Evolutionary conservation across 2,888 invertebrate genomes (phyloP), one percentile per base, ranked within the genome.

Genomic region (Meteorus cinctellus): DNA sequence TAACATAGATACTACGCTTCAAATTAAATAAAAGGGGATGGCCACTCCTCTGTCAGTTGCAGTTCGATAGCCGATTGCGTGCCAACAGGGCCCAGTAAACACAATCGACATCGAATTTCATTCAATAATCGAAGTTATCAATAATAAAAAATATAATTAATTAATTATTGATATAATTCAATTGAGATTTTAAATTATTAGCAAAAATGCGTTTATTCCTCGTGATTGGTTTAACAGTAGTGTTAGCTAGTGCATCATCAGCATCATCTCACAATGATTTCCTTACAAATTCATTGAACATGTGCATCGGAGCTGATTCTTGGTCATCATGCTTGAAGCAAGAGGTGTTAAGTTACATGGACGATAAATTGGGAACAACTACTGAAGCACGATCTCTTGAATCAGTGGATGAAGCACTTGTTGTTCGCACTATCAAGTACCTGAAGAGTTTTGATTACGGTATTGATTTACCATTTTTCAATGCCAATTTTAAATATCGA

Each of bases 301-400:
- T 94, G 87, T 96, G 96, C 91, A 92, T 94, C 86, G 91, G 91
- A 82, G 92, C 92, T 67, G 92, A 93, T 78, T 92, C 93, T 8
- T 94, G 95, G 88, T 92, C 93, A 87, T 91, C 92, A 66, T 96
- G 96, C 85, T 92, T 96, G 82, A 95, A 95, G 90, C 92, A 93
- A 89, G 94, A 95, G 90, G 94, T 96, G 84, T 91, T 96, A 41
- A 92, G 92, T 74, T 96, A 94, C 90, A 91, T 96, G 90, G 95
- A 96, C 89, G 93, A 93, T 59, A 91, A 94, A 75, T 89, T 94
- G 77, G 94, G 94, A 4, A 88, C 84, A 0, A 85, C 72, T 16
- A 88, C 88, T 1, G 87, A 86, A 63, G 85, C 87, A 0, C 84
- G 87, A 62, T 86, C 88, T 0, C 72, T 89, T 68, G 88, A 88